These are phyloP conservation scores for Galbula dea DNA, from an alignment of 2,113 vertebrate species.

Conservation along the genomic window DNA sequence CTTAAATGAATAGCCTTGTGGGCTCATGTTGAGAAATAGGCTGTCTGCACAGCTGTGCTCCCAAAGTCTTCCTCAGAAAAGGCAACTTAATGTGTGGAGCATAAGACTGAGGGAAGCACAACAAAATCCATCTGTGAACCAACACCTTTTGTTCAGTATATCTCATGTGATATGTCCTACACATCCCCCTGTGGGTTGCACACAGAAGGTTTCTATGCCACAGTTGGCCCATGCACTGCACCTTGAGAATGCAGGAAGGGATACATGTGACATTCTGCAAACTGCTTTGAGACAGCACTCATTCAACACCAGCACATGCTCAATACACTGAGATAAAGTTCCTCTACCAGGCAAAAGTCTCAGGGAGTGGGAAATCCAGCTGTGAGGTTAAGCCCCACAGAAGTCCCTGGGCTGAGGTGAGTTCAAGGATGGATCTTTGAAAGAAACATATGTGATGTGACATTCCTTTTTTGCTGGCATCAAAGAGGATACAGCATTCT, in stretches of 20 bases:
- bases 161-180: accelerated
- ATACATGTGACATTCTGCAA: background rate
- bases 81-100: background rate
- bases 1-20: background rate
- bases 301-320: background rate
- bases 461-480: background rate
- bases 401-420: background rate
- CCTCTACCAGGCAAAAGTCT: background rate
- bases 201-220: background rate
- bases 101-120: background rate
- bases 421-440: background rate
- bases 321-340: background rate
- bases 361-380: background rate
- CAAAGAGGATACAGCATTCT: background rate
- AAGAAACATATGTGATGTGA: background rate
- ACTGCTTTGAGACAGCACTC: background rate
- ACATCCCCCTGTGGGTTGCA: background rate
- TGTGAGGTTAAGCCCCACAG: background rate
- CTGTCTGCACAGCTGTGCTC: background rate
- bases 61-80: background rate
- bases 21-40: background rate
- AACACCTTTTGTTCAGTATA: background rate
- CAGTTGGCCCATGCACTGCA: background rate
- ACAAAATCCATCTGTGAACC: background rate
- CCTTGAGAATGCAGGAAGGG: background rate